Base-by-base conservation (phyloP, 2,797 vertebrate genomes). In the Sebastes umbrosus region DNA sequence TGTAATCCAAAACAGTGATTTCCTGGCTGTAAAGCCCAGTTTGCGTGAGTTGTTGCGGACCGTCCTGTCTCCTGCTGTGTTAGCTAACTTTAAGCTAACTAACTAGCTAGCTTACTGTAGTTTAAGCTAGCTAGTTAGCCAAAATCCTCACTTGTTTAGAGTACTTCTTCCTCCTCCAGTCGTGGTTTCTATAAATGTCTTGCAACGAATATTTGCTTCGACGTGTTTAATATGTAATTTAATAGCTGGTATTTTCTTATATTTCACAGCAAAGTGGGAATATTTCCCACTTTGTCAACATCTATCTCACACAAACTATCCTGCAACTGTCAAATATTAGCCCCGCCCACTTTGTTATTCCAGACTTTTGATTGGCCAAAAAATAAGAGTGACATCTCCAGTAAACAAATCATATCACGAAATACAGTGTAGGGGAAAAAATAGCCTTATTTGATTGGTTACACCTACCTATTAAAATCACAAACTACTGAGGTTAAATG, bases 371-470 rank as follows among this genome's bases (percentile, higher is more conserved):
- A 57, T 69, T 69, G 29, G 52, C 8, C 1, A 14, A 27, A 68
- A 27, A 32, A 31, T 8, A 31, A 29, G 18, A 52, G 3, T 1
- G 25, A 27, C 16, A 46, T 46, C 3, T 66, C 64, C 64, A 46
- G 24, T 2, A 29, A 65, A 29, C 63, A 16, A 64, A 65, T 39
- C 20, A 34, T 2, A 34, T 63, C 3, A 29, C 58, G 0, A 39
- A 0, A 59, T 59, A 58, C 13, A 25, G 0, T 58, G 8, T 4
- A 22, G 27, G 16, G 0, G 0, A 2, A 5, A 0, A 27, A 20
- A 29, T 18, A 20, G 0, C 8, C 27, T 59, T 7, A 50, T 50
- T 50, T 55, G 52, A 55, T 55, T 55, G n/a, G 27, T 27, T 27
- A 27, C 27, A 27, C 27, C 27, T 25, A 25, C 25, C 25, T 25